Evolutionary conservation across 2,888 invertebrate genomes (phyloP).

Genomic region (Phengaris arion): DNA sequence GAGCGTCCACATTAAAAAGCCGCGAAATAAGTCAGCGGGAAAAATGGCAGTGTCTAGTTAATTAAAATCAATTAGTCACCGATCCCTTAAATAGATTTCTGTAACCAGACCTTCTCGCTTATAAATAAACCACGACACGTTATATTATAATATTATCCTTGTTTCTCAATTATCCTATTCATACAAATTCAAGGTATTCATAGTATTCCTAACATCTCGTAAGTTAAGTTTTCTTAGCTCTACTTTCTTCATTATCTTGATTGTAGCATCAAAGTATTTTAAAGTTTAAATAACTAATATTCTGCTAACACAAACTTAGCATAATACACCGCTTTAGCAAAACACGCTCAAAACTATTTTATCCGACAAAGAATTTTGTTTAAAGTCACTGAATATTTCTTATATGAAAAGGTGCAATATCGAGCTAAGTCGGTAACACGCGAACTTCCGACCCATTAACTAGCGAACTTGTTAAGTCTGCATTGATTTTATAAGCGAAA

Average conservation of each 20-base stretch:
- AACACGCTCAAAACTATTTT: conserved; percentile 24
- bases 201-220: too few species aligned
- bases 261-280: conserved; percentile 13
- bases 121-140: background rate
- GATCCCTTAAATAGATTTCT: conserved; percentile 53
- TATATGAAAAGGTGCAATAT: conserved; percentile 25
- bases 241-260: conserved; percentile 5
- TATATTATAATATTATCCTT: background rate
- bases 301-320: conserved; percentile 9
- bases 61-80: conserved; percentile 73
- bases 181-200: background rate
- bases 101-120: background rate
- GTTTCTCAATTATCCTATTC: background rate
- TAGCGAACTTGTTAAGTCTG: conserved; percentile 58
- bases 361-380: conserved; percentile 27
- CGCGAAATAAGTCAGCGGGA: conserved; percentile 65
- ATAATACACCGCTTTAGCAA: conserved; percentile 1
- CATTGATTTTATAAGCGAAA: conserved; percentile 59
- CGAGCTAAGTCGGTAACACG: conserved; percentile 47
- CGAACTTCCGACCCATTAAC: conserved; percentile 58
- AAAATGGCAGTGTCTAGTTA: conserved; percentile 67
- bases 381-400: conserved; percentile 28
- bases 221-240: too few species aligned
- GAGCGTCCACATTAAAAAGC: conserved; percentile 59
- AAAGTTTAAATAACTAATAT: background rate